These are phyloP conservation scores for Heteropelma amictum DNA, from an alignment of 2,888 invertebrate species.

Conservation along the genomic window DNA sequence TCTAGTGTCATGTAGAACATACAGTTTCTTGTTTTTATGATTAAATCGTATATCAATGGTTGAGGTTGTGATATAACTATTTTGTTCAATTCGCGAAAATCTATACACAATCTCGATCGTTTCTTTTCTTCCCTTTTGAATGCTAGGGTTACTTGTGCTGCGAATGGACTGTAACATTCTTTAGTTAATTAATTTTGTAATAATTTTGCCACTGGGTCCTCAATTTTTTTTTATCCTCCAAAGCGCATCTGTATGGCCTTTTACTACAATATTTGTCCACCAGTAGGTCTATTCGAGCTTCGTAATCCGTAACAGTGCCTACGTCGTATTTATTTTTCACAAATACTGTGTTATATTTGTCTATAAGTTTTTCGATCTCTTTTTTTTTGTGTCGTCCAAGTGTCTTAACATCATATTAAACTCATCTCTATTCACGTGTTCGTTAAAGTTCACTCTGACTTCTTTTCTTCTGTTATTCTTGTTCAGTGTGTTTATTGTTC, in stretches of 20 bases:
- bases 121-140: constrained; percentile 40
- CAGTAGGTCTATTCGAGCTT: constrained; percentile 16
- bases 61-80: constrained; percentile 50
- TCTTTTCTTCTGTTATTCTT: constrained; percentile 27
- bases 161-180: constrained; percentile 43
- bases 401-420: constrained; percentile 26
- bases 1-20: constrained; percentile 69
- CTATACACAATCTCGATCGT: constrained; percentile 32
- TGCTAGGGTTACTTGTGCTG: constrained; percentile 38
- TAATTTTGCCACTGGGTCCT: constrained; percentile 10
- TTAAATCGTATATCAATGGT: constrained; percentile 68
- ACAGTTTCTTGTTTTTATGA: constrained; percentile 66
- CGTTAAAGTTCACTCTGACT: constrained; percentile 42
- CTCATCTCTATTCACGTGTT: constrained; percentile 27
- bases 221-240: constrained; percentile 40
- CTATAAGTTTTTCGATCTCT: constrained; percentile 13
- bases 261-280: constrained; percentile 12
- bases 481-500: constrained; percentile 27
- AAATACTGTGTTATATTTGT: constrained; percentile 31
- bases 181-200: constrained; percentile 28
- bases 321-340: constrained; percentile 46
- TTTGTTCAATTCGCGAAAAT: constrained; percentile 35
- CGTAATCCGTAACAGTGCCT: constrained; percentile 37
- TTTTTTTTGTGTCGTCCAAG: constrained; percentile 10
- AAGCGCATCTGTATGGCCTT: constrained; percentile 34